Evolutionary conservation across 2,797 vertebrate species (phyloP).

Genomic region (Coracias cyanogaster): DNA sequence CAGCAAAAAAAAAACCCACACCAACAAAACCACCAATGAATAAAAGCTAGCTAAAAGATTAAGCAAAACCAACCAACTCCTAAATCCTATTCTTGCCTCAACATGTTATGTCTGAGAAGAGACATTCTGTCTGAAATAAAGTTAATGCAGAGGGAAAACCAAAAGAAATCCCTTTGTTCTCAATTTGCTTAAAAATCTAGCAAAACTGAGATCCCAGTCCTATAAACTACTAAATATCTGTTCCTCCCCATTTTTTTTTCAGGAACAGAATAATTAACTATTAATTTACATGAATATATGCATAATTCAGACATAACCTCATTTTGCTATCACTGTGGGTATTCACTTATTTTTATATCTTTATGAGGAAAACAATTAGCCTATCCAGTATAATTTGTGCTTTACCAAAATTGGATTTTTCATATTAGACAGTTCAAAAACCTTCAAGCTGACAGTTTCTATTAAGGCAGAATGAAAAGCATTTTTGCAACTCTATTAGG

Average conservation of each 20-base stretch:
- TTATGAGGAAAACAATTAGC: not conserved
- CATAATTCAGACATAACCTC: not conserved
- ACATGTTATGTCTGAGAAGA: not conserved
- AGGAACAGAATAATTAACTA: not conserved
- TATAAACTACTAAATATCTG: not conserved
- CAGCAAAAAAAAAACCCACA: not conserved
- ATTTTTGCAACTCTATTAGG: not conserved
- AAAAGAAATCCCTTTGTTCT: not conserved
- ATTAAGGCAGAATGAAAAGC: not conserved
- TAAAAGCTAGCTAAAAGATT: not conserved
- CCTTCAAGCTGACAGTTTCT: not conserved
- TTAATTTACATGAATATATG: not conserved
- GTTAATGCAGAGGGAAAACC: not conserved
- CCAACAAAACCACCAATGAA: not conserved
- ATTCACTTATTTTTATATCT: not conserved
- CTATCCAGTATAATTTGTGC: not conserved
- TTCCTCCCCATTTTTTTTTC: not conserved
- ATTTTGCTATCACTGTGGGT: not conserved
- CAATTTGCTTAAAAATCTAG: not conserved
- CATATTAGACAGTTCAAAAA: not conserved
- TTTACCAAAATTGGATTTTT: not conserved
- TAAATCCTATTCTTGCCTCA: not conserved
- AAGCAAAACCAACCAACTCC: not conserved
- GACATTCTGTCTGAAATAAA: not conserved
- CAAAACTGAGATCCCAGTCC: not conserved